Evolutionary conservation across 2,113 vertebrate species (phyloP).

Genomic region (Aramus guarauna): DNA sequence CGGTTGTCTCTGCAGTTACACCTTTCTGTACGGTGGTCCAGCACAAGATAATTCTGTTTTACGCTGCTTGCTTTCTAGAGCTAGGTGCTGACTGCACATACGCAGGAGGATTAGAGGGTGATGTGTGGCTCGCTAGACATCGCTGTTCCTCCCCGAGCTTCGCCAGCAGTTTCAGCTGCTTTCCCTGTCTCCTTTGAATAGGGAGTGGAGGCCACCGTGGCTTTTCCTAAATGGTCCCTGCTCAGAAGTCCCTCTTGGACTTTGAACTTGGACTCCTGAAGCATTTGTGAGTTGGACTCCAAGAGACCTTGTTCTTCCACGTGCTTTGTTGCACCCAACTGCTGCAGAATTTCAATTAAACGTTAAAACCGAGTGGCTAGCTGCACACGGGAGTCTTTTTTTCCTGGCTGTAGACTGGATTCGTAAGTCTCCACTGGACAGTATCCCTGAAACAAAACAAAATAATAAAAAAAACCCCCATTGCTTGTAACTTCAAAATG

Average conservation of each 20-base stretch:
- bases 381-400: neutral
- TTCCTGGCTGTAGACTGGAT: neutral
- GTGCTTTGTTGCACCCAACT: neutral
- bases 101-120: neutral
- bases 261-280: neutral
- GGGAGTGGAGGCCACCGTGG: neutral
- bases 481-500: neutral
- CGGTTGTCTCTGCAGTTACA: neutral
- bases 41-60: neutral
- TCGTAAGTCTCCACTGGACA: neutral
- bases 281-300: neutral
- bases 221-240: neutral
- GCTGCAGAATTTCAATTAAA: neutral
- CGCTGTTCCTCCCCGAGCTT: too few relatives aligned
- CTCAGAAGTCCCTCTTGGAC: neutral
- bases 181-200: too few relatives aligned
- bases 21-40: neutral
- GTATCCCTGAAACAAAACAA: neutral
- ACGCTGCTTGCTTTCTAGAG: neutral
- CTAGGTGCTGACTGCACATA: rapidly evolving
- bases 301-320: neutral
- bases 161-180: too few relatives aligned
- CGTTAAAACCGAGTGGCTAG: neutral
- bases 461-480: neutral
- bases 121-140: too few relatives aligned